A percentile compares a stretch with the other conserved stretches of the same genome.
These are phyloP conservation scores for Chaetodon trifasciatus DNA, from an alignment of 2,797 vertebrate genomes.

Conservation along the genomic window DNA sequence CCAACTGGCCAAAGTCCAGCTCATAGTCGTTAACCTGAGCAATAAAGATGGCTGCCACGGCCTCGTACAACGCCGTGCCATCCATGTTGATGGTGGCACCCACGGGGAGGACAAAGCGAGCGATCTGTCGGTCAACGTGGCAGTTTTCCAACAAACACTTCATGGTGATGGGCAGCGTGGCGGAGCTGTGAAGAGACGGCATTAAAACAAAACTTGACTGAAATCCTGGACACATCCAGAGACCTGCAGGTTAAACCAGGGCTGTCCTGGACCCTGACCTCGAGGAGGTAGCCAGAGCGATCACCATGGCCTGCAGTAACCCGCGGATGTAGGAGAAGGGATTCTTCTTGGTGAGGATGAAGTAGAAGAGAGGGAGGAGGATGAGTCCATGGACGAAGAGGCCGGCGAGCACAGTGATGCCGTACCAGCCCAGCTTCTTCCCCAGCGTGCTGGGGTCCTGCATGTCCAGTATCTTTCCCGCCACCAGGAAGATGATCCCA, in stretches of 20 bases:
- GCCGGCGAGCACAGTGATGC: conserved; percentile 89
- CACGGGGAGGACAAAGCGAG: conserved; percentile 91
- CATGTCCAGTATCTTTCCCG: conserved; percentile 94
- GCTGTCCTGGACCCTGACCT: conserved; percentile 80
- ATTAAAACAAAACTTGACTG: not conserved
- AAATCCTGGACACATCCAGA: not conserved
- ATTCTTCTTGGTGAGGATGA: conserved; percentile 90
- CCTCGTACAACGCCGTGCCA: conserved; percentile 91
- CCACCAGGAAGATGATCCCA: conserved; percentile 92
- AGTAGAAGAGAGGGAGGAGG: conserved; percentile 89
- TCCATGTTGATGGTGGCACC: conserved; percentile 95
- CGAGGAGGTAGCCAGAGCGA: conserved; percentile 93
- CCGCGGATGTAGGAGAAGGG: conserved; percentile 90
- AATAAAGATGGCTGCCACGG: conserved; percentile 92
- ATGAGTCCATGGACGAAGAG: conserved; percentile 88
- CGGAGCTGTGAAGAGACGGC: conserved; percentile 83
- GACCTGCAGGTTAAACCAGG: not conserved
- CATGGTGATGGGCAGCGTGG: conserved; percentile 93
- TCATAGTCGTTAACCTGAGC: conserved; percentile 93
- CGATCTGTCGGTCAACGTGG: conserved; percentile 88
- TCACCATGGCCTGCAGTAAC: conserved; percentile 92
- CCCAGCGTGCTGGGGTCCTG: conserved; percentile 88
- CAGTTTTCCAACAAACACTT: conserved; percentile 95
- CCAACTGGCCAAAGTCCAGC: conserved; percentile 91
- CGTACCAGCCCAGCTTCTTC: conserved; percentile 91